A percentile compares a stretch with the other conserved stretches of the same genome.
Evolutionary conservation across 2,113 vertebrate species (phyloP).

Genomic region (Nothobranchius furzeri): DNA sequence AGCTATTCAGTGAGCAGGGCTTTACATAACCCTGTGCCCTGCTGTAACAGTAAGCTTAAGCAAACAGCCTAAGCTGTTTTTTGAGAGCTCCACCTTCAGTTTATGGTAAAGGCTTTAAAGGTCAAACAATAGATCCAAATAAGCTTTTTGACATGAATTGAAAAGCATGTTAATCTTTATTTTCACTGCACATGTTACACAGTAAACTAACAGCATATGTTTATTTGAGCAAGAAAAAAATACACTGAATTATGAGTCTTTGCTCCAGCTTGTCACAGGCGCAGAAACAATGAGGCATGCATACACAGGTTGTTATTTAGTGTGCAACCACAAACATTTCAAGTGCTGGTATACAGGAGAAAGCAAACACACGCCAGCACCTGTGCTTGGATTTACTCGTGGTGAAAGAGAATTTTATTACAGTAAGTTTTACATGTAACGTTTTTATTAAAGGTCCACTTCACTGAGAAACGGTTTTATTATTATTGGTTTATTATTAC

Average conservation of each 20-base stretch:
- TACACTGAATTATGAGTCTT: background rate
- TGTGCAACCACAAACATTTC: background rate
- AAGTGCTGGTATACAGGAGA: too few species aligned
- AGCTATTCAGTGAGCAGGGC: background rate
- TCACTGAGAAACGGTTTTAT: too few species aligned
- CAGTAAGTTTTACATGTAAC: too few species aligned
- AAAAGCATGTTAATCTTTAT: slow-evolving; percentile 16
- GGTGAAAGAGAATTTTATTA: too few species aligned
- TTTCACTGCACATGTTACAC: slow-evolving; percentile 13
- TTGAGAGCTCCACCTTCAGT: slow-evolving; percentile 30
- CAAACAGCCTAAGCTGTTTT: slow-evolving; percentile 40
- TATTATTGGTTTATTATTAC: too few species aligned
- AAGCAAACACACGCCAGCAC: too few species aligned
- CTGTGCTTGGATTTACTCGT: too few species aligned
- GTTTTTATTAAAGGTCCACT: too few species aligned
- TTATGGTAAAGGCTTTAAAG: slow-evolving; percentile 31
- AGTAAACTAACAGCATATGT: background rate
- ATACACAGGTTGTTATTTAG: background rate
- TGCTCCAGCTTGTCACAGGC: background rate
- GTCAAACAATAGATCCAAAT: slow-evolving; percentile 10
- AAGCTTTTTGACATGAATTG: slow-evolving; percentile 20
- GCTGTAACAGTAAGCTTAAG: slow-evolving; percentile 20
- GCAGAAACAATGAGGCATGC: too few species aligned
- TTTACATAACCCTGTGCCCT: background rate
- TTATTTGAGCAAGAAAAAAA: background rate